These are phyloP conservation scores for Chromobotia macracanthus DNA, from an alignment of 2,797 vertebrate genomes.

Conservation along the genomic window DNA sequence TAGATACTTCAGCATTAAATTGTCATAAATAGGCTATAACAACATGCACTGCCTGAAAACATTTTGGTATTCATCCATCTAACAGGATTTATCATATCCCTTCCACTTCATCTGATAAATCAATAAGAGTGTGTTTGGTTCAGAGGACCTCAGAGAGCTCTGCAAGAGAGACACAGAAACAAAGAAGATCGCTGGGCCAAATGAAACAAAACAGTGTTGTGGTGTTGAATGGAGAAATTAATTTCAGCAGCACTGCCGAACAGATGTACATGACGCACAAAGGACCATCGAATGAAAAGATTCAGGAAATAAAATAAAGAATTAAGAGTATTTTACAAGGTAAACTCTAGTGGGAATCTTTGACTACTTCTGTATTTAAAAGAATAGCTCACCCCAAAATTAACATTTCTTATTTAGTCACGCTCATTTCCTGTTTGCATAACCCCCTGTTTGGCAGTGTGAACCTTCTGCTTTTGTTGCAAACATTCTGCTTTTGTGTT, in stretches of 20 bases:
- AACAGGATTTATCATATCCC: slow-evolving; percentile 66
- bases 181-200: not conserved
- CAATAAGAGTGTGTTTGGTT: slow-evolving; percentile 57
- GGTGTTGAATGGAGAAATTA: slow-evolving; percentile 19
- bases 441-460: not conserved
- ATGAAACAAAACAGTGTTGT: slow-evolving; percentile 9
- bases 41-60: slow-evolving; percentile 29
- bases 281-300: not conserved
- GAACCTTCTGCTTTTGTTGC: not conserved
- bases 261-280: not conserved
- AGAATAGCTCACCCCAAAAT: not conserved
- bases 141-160: slow-evolving; percentile 21
- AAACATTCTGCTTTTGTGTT: too few relatives aligned
- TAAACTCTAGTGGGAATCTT: not conserved
- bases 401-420: slow-evolving; percentile 4
- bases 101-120: slow-evolving; percentile 62
- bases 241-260: slow-evolving; percentile 9
- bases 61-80: slow-evolving; percentile 71
- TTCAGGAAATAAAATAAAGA: slow-evolving; percentile 6
- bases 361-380: not conserved
- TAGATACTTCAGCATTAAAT: not conserved
- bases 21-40: not conserved
- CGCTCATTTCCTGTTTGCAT: too few relatives aligned
- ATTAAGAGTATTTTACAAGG: not conserved
- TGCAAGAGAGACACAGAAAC: slow-evolving; percentile 9